These are phyloP conservation scores for Apus apus DNA, from an alignment of 2,113 vertebrate species.

Conservation along the genomic window DNA sequence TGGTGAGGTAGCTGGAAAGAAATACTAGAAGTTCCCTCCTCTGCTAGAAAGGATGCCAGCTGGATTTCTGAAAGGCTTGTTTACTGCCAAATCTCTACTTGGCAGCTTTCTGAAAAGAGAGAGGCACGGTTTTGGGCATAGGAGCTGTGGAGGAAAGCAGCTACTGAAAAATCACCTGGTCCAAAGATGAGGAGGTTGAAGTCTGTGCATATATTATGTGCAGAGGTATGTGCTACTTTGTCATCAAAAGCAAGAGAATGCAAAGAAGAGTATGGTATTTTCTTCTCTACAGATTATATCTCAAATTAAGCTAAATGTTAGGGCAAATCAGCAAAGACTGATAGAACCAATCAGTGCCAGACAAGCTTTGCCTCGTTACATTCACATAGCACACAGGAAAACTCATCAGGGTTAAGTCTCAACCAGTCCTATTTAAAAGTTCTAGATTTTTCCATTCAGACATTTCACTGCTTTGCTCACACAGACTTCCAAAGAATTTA, in stretches of 20 bases:
- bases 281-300: not conserved
- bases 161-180: not conserved
- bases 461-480: constrained; percentile 59
- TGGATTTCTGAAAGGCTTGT: not conserved
- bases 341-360: not conserved
- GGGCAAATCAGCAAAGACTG: not conserved
- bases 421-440: constrained; percentile 40
- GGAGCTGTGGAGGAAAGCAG: not conserved
- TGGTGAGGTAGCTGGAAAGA: not conserved
- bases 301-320: not conserved
- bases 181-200: not conserved
- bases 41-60: not conserved
- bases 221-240: not conserved
- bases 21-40: not conserved
- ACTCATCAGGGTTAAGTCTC: not conserved
- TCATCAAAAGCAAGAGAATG: not conserved
- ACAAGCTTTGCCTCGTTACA: not conserved
- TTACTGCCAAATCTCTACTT: not conserved
- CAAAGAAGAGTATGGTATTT: not conserved
- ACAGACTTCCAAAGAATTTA: constrained; percentile 59
- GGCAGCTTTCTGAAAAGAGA: not conserved
- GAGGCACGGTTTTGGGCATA: not conserved
- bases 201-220: too few relatives aligned
- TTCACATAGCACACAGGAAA: not conserved
- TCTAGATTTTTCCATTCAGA: constrained; percentile 66